Evolutionary conservation across 1,140 invertebrate genomes (phyloP), one percentile per base, ranked within the genome.

Genomic region (Drosophila cardini): DNA sequence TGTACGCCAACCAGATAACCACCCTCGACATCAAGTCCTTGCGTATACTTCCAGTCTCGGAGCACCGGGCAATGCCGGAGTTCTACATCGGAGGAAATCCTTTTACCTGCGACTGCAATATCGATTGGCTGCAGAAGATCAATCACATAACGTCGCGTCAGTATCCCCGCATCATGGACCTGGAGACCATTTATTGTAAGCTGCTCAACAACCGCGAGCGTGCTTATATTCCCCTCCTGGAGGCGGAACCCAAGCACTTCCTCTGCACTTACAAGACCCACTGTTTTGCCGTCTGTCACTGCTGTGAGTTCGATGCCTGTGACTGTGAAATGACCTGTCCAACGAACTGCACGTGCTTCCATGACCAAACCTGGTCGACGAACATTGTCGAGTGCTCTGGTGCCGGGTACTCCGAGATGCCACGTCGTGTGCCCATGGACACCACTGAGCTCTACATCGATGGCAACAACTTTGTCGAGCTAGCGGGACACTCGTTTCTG

Each of bases 251-350:
- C 1, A 97, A 96, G 60, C 97, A 98, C 92, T 98, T 98, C 93
- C 94, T 98, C 50, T 98, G 97, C 93, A 95, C 95, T 48, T 98
- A 98, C 93, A 96, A 97, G 92, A 96, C 96, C 7, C 97, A 98
- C 87, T 98, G 97, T 93, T 98, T 98, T 91, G 95, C 97, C 3
- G 94, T 98, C 42, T 98, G 97, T 86, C 97, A 98, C 90, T 98
- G 97, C 93, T 98, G 97, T 92, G 97, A 98, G 92, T 98, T 98
- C 92, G 97, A 98, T 91, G 97, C 97, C 53, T 98, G 97, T 93
- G 97, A 98, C 93, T 98, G 97, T 93, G 96, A 98, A 94, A 98
- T 98, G 97, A 98, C 96, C 53, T 98, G 97, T 92, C 97, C 97
- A 11, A 95, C 95, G 45, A 98, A 98, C 92, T 98, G 97, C 93